A percentile compares a stretch with the other conserved stretches of the same genome.
These are phyloP conservation scores for Rana temporaria DNA, from an alignment of 2,113 vertebrate genomes.

Conservation along the genomic window DNA sequence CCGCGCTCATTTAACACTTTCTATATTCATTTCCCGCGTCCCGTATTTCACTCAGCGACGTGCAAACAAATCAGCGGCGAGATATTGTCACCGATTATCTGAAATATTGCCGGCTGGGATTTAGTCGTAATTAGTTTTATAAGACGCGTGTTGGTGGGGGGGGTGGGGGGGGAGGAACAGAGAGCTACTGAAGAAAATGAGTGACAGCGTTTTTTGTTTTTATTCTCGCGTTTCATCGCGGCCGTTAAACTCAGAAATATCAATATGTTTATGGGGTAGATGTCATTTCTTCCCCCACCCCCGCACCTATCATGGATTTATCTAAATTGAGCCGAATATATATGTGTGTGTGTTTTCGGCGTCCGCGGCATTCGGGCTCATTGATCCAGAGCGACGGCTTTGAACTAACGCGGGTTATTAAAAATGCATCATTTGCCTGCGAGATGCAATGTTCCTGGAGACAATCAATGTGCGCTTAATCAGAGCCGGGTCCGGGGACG, in stretches of 20 bases:
- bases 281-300: not conserved
- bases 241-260: slow-evolving; percentile 5
- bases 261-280: slow-evolving; percentile 32
- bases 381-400: slow-evolving; percentile 29
- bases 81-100: slow-evolving; percentile 32
- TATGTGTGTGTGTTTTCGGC: slow-evolving; percentile 39
- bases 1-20: slow-evolving; percentile 30
- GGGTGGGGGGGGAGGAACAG: too few relatives aligned
- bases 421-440: slow-evolving; percentile 44
- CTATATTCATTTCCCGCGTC: slow-evolving; percentile 21
- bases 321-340: slow-evolving; percentile 32
- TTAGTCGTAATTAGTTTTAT: slow-evolving; percentile 24
- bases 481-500: not conserved
- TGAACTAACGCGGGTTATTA: slow-evolving; percentile 46
- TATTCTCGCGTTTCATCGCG: not conserved
- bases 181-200: not conserved
- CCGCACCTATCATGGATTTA: slow-evolving; percentile 3
- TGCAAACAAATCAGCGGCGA: slow-evolving; percentile 14
- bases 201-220: not conserved
- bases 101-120: slow-evolving; percentile 32
- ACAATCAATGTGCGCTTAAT: slow-evolving; percentile 36
- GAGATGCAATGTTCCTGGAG: slow-evolving; percentile 16
- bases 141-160: not conserved
- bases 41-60: slow-evolving; percentile 2
- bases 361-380: slow-evolving; percentile 8